A percentile compares a stretch with the other conserved stretches of the same genome.
Conservation (phyloP, 2,113 vertebrate species). For the Chelonoidis abingdonii region DNA sequence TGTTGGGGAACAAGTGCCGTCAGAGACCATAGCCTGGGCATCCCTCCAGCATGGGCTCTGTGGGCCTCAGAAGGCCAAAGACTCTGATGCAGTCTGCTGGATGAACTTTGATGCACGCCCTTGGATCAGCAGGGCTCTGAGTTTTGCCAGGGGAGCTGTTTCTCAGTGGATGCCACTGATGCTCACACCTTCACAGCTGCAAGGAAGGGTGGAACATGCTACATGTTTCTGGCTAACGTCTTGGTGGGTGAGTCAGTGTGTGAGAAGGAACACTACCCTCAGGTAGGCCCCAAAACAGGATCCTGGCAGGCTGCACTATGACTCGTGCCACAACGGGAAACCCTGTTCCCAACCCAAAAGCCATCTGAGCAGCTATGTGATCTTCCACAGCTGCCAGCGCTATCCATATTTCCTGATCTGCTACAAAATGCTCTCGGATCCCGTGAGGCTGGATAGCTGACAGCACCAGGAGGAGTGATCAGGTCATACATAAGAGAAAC, state of each 20-base stretch:
- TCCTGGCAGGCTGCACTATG: neutral
- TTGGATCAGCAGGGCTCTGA: neutral
- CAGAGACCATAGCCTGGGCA: neutral
- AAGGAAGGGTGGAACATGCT: neutral
- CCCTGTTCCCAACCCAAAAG: neutral
- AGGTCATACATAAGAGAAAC: neutral
- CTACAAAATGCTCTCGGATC: neutral
- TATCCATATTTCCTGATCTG: neutral
- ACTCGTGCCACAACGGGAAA: neutral
- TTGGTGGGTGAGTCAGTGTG: neutral
- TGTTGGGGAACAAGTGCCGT: neutral
- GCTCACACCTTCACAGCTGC: neutral
- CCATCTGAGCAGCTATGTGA: neutral
- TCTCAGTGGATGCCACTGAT: neutral
- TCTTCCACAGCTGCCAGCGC: neutral
- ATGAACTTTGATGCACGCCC: neutral
- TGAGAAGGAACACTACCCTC: neutral
- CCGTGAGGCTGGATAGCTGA: neutral
- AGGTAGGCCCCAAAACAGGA: neutral
- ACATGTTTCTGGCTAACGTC: neutral
- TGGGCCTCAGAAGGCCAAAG: neutral
- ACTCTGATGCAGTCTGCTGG: neutral
- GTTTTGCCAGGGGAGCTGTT: neutral
- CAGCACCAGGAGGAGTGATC: neutral
- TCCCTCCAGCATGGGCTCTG: too few species aligned